Percentiles rank a stretch among this genome's conserved stretches.
phyloP scores from a whole-genome alignment of 2,797 vertebrate species.

The Chelidonichthys spinosus region DNA sequence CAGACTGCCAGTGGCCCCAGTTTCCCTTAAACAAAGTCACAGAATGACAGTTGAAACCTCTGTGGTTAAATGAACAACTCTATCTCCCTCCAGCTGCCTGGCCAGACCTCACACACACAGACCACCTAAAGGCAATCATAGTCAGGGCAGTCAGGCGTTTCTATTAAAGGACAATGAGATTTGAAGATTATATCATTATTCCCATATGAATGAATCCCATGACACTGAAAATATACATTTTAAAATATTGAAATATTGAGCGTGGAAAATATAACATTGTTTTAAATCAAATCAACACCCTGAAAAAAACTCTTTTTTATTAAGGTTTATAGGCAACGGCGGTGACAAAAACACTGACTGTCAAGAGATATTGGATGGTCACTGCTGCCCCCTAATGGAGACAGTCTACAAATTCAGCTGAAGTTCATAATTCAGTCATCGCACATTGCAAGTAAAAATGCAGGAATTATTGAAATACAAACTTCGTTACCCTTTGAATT shows the following conservation, averaged over 20 bases:
- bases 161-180: neutral
- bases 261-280: neutral
- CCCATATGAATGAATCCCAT: neutral
- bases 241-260: neutral
- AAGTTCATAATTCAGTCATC: neutral
- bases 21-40: conserved; percentile 82
- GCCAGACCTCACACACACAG: conserved; percentile 67
- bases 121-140: conserved; percentile 54
- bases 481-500: conserved; percentile 81
- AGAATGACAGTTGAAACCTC: conserved; percentile 59
- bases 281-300: neutral
- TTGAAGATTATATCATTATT: conserved; percentile 15
- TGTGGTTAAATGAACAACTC: conserved; percentile 67
- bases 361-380: conserved; percentile 47
- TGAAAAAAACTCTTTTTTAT: neutral
- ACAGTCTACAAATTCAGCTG: conserved; percentile 10
- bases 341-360: neutral
- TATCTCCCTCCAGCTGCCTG: conserved; percentile 58
- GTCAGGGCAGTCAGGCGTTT: conserved; percentile 47
- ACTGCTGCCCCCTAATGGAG: conserved; percentile 76
- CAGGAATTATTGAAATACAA: neutral
- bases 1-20: conserved; percentile 75
- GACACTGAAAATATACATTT: conserved; percentile 7
- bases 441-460: neutral
- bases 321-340: neutral